These are phyloP conservation scores for Caenorhabditis becei DNA, from an alignment of 2,888 invertebrate species.

Conservation along the genomic window DNA sequence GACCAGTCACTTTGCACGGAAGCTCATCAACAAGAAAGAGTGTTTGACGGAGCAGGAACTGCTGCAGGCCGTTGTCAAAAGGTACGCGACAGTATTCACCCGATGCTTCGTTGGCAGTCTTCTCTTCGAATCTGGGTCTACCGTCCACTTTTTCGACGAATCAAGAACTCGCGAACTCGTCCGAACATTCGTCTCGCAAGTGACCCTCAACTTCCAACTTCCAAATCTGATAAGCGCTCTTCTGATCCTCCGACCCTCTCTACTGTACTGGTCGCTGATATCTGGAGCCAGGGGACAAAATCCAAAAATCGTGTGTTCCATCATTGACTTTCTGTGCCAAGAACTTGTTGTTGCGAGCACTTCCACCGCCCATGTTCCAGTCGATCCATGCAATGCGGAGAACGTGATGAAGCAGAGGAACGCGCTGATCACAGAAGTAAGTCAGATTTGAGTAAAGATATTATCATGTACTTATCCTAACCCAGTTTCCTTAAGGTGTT, in stretches of 20 bases:
- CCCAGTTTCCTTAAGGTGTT: too few relatives aligned
- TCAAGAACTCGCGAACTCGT: constrained; percentile 15
- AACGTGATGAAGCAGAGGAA: constrained; percentile 31
- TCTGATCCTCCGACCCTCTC: constrained; percentile 17
- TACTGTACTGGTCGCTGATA: constrained; percentile 29
- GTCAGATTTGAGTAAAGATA: not conserved
- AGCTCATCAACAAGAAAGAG: not conserved
- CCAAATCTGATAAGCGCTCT: not conserved
- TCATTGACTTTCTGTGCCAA: constrained; percentile 30
- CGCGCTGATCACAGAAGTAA: constrained; percentile 30
- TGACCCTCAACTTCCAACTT: constrained; percentile 13
- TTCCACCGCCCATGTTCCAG: not conserved
- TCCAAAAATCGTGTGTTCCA: constrained; percentile 13
- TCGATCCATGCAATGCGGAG: constrained; percentile 14
- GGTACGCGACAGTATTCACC: constrained; percentile 29
- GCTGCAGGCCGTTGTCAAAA: constrained; percentile 13
- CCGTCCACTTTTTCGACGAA: constrained; percentile 15
- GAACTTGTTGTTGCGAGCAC: constrained; percentile 3
- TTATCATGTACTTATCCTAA: too few relatives aligned
- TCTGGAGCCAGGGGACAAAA: constrained; percentile 12
- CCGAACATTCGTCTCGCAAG: not conserved
- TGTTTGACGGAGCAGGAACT: not conserved
- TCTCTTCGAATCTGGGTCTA: not conserved
- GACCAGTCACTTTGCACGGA: not conserved
- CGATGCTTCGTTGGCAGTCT: constrained; percentile 24